Base-by-base conservation (phyloP, 2,888 invertebrate species). In the Lycocerus yunnanus region DNA sequence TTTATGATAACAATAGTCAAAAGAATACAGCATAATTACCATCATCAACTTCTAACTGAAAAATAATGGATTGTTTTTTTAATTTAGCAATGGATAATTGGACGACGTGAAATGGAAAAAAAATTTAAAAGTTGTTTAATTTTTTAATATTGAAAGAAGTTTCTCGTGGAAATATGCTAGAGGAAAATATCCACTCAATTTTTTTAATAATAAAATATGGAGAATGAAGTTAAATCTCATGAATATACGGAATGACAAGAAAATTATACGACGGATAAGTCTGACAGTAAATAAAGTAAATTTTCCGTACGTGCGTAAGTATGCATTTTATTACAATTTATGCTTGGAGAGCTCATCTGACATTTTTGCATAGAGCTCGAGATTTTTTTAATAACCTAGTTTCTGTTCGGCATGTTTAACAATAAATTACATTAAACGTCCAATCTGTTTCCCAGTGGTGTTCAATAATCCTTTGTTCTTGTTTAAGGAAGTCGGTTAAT, bases 401-500 rank as follows among this genome's bases (percentile, higher is more conserved):
- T n/a, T 43, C 43, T 43, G n/a, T 43, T 43, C 43, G 5, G 43
- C 5, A 43, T 43, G 43, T 43, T 2, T 8, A 43, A n/a, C n/a
- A 43, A 43, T 43, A 43, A 43, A 43, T 43, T 43, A 43, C 43
- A 43, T 43, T 43, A 43, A n/a, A 43, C n/a, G 43, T 43, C 43
- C n/a, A 43, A 43, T 43, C n/a, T n/a, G 43, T 43, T 43, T 43
- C n/a, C 6, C n/a, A 6, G 43, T 20, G 6, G 2, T 18, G 61
- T 63, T 20, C 61, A 63, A 63, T 63, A 63, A 63, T 63, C 61
- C 61, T 63, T 20, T 63, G 18, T 18, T 18, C 61, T 63, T 63
- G 61, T 63, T 16, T n/a, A 63, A 63, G 61, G 18, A 63, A 63
- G 61, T 63, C 20, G 16, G 61, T 63, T 63, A 63, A 63, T 63